These are phyloP conservation scores for Sebastes fasciatus DNA, from an alignment of 2,113 vertebrate species.

Conservation along the genomic window DNA sequence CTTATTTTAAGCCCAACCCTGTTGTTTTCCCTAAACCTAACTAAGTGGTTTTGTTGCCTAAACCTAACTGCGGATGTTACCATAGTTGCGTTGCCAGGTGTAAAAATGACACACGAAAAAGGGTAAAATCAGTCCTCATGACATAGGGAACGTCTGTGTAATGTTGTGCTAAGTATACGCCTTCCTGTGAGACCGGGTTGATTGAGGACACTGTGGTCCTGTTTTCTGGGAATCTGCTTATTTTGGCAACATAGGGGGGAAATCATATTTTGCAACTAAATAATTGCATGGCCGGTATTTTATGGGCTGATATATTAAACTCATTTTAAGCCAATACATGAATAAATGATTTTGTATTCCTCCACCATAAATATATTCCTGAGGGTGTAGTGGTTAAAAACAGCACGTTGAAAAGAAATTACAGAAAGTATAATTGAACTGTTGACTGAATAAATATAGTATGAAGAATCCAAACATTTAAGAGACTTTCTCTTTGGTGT, in stretches of 20 bases:
- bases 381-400: not conserved
- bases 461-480: not conserved
- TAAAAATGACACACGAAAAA: too few relatives aligned
- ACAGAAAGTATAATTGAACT: not conserved
- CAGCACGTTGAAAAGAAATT: not conserved
- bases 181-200: too few relatives aligned
- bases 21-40: too few relatives aligned
- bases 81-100: too few relatives aligned
- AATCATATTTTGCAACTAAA: not conserved
- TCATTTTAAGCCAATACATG: not conserved
- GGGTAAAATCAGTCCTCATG: too few relatives aligned
- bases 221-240: not conserved
- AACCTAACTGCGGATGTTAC: too few relatives aligned
- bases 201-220: not conserved
- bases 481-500: not conserved
- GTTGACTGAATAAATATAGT: not conserved
- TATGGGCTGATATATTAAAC: not conserved
- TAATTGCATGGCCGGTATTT: not conserved
- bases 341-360: not conserved
- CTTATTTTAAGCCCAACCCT: too few relatives aligned
- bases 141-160: too few relatives aligned
- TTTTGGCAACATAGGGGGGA: not conserved
- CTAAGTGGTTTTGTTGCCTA: too few relatives aligned
- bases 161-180: too few relatives aligned
- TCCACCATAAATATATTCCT: not conserved